These are phyloP conservation scores for Calliopum simillimum DNA, from an alignment of 2,888 invertebrate genomes.

Conservation along the genomic window DNA sequence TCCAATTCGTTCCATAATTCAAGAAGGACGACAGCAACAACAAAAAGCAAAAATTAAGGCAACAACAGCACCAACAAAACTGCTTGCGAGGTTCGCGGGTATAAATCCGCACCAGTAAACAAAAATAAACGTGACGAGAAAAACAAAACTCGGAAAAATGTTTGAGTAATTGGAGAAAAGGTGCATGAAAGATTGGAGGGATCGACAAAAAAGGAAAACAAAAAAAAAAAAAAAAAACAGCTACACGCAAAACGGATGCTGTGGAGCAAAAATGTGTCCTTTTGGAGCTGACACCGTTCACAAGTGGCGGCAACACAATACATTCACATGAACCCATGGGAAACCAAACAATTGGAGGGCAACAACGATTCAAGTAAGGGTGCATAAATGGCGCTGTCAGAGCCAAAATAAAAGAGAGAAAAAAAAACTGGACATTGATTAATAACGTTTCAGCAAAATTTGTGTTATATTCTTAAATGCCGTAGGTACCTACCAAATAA, in stretches of 20 bases:
- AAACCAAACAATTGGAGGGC: constrained; percentile 12
- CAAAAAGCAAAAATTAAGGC: constrained; percentile 59
- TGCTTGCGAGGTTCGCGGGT: background rate
- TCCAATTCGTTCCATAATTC: background rate
- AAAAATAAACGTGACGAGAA: constrained; percentile 50
- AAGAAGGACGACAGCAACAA: constrained; percentile 39
- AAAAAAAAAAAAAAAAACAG: no score
- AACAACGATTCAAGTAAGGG: background rate
- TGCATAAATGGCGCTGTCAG: constrained; percentile 46
- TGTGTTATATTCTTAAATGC: constrained; percentile 19
- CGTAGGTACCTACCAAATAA: background rate
- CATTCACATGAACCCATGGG: constrained; percentile 40
- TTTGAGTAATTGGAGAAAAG: background rate
- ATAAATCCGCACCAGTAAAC: constrained; percentile 22
- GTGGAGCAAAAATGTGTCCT: constrained; percentile 12
- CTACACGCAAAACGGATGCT: background rate
- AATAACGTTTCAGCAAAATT: constrained; percentile 53
- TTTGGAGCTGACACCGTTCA: background rate
- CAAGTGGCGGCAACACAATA: constrained; percentile 26
- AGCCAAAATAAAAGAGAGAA: constrained; percentile 42
- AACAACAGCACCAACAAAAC: constrained; percentile 1
- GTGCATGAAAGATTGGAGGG: background rate
- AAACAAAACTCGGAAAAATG: constrained; percentile 59
- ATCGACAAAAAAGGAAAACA: no score
- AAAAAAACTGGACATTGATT: constrained; percentile 58